phyloP scores from a whole-genome alignment of 2,113 vertebrate species.

The Marmota monax region DNA sequence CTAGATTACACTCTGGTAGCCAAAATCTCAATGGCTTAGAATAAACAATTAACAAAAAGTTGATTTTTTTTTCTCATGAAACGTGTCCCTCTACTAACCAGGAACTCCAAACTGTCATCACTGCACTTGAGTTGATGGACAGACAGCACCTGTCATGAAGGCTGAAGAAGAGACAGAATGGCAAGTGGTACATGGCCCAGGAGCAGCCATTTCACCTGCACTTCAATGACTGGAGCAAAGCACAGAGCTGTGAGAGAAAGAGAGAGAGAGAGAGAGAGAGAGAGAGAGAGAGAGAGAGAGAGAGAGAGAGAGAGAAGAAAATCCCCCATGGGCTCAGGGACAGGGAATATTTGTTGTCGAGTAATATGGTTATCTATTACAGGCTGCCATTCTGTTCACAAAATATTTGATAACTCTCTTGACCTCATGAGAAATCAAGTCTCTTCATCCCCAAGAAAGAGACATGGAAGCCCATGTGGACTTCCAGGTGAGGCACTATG shows the following conservation, averaged over 20 bases:
- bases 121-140: too few relatives aligned
- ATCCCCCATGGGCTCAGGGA: not conserved
- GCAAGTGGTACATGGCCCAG: rapidly evolving
- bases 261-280: not conserved
- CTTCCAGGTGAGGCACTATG: too few relatives aligned
- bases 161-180: not conserved
- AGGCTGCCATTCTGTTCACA: not conserved
- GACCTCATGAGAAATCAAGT: not conserved
- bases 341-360: not conserved
- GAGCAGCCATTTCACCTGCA: not conserved
- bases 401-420: not conserved
- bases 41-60: not conserved
- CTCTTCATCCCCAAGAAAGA: not conserved
- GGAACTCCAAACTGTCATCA: not conserved
- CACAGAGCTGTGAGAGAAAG: too few relatives aligned
- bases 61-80: slow-evolving; percentile 3
- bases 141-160: not conserved
- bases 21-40: not conserved
- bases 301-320: not conserved
- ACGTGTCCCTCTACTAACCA: not conserved
- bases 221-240: not conserved
- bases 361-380: not conserved
- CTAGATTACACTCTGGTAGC: not conserved
- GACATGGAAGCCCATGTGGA: not conserved
- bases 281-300: not conserved